Evolutionary conservation across 2,797 vertebrate species (phyloP).

Genomic region (Sebastes taczanowskii): DNA sequence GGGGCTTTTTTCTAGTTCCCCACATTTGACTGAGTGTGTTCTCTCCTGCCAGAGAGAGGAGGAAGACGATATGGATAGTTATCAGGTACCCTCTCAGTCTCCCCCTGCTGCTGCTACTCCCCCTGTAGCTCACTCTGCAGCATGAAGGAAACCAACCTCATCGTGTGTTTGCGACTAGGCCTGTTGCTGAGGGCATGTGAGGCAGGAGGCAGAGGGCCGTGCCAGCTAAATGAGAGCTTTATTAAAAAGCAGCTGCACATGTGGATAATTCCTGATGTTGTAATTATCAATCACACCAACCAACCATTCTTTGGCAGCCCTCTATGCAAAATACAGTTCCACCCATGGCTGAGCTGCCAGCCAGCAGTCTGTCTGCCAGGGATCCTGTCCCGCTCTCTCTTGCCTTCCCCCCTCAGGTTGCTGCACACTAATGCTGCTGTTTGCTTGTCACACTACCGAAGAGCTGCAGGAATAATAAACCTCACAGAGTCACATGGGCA

Average conservation of each 20-base stretch:
- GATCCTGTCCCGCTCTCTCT: slow-evolving; percentile 23
- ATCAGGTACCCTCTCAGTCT: slow-evolving; percentile 93
- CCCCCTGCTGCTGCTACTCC: slow-evolving; percentile 74
- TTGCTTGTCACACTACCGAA: slow-evolving; percentile 76
- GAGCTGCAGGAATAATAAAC: slow-evolving; percentile 50
- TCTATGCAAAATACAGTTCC: slow-evolving; percentile 44
- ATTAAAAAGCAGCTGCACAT: slow-evolving; percentile 66
- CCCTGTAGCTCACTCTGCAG: slow-evolving; percentile 77
- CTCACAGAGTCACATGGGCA: slow-evolving; percentile 57
- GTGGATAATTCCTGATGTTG: slow-evolving; percentile 51
- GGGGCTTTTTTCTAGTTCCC: slow-evolving; percentile 48
- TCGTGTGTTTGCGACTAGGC: slow-evolving; percentile 67
- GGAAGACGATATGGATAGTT: slow-evolving; percentile 99
- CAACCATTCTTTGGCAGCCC: slow-evolving; percentile 41
- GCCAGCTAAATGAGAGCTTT: slow-evolving; percentile 59
- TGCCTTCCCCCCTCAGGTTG: slow-evolving; percentile 47
- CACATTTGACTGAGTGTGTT: slow-evolving; percentile 89
- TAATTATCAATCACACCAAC: slow-evolving; percentile 58
- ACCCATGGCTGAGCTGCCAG: slow-evolving; percentile 47
- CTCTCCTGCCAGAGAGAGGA: slow-evolving; percentile 95
- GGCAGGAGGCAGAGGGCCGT: slow-evolving; percentile 41
- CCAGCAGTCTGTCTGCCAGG: slow-evolving; percentile 43
- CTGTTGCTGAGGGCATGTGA: slow-evolving; percentile 52
- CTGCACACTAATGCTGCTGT: slow-evolving; percentile 82
- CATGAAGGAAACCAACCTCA: slow-evolving; percentile 89